A percentile compares a stretch with the other conserved stretches of the same genome.
These are phyloP conservation scores for Ridgeia piscesae DNA, from an alignment of 1,140 invertebrate species.

Conservation along the genomic window DNA sequence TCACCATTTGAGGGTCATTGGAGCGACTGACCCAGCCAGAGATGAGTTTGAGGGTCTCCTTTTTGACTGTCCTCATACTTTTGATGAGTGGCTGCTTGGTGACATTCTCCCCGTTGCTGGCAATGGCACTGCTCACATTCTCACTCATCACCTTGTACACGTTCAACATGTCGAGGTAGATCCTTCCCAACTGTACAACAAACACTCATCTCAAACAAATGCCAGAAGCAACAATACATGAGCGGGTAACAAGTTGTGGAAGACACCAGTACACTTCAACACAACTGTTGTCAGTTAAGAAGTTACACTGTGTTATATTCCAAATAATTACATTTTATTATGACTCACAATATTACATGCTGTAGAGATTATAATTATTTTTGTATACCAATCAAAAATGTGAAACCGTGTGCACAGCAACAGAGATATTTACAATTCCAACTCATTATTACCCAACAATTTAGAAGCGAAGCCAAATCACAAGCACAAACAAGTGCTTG, in stretches of 20 bases:
- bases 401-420: not conserved
- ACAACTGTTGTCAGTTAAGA: not conserved
- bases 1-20: constrained; percentile 73
- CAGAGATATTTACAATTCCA: not conserved
- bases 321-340: too few species aligned
- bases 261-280: not conserved
- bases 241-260: too few species aligned
- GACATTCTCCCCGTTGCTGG: constrained; percentile 90
- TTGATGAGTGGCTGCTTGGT: constrained; percentile 98
- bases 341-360: too few species aligned
- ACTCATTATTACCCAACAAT: too few species aligned
- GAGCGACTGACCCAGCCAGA: constrained; percentile 94
- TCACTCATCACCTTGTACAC: constrained; percentile 99
- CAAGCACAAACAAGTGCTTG: constrained; percentile 12
- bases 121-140: constrained; percentile 95
- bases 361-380: too few species aligned
- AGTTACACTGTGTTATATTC: not conserved
- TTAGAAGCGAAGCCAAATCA: not conserved
- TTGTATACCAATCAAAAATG: not conserved
- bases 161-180: constrained; percentile 98
- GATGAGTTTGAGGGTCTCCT: constrained; percentile 98
- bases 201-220: constrained; percentile 14
- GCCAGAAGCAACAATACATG: not conserved
- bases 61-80: constrained; percentile 97
- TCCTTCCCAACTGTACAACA: constrained; percentile 76